Conservation (phyloP, 2,113 vertebrate species). For the Megalops atlanticus region DNA sequence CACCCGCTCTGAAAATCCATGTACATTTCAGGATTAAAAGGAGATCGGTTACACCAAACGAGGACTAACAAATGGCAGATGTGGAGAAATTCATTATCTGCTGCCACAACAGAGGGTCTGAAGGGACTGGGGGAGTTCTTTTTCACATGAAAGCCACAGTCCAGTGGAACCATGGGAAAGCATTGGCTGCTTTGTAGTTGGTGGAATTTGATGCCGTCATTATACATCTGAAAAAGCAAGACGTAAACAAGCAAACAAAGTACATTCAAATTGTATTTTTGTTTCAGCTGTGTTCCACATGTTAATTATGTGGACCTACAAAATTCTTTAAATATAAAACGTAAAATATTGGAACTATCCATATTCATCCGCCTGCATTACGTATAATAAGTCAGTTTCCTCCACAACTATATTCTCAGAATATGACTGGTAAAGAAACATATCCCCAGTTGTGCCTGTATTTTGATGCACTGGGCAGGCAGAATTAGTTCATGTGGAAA, state of each 20-base stretch:
- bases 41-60: conserved; percentile 62
- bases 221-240: conserved; percentile 50
- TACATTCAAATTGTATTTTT: conserved; percentile 49
- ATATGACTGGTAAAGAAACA: background rate
- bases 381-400: background rate
- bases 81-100: conserved; percentile 66
- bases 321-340: background rate
- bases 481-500: background rate
- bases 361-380: background rate
- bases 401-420: background rate
- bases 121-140: conserved; percentile 46
- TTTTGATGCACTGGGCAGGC: background rate
- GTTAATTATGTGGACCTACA: conserved; percentile 24
- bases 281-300: conserved; percentile 46
- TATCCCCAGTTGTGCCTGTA: background rate
- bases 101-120: conserved; percentile 59
- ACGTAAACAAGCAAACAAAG: conserved; percentile 51
- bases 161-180: conserved; percentile 59
- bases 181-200: conserved; percentile 42
- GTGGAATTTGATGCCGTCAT: conserved; percentile 51
- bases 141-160: conserved; percentile 63
- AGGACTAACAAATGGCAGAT: conserved; percentile 68
- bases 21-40: conserved; percentile 53
- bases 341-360: background rate
- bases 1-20: conserved; percentile 51